Conservation (phyloP, 2,113 vertebrate species). For the Todiramphus chloris region DNA sequence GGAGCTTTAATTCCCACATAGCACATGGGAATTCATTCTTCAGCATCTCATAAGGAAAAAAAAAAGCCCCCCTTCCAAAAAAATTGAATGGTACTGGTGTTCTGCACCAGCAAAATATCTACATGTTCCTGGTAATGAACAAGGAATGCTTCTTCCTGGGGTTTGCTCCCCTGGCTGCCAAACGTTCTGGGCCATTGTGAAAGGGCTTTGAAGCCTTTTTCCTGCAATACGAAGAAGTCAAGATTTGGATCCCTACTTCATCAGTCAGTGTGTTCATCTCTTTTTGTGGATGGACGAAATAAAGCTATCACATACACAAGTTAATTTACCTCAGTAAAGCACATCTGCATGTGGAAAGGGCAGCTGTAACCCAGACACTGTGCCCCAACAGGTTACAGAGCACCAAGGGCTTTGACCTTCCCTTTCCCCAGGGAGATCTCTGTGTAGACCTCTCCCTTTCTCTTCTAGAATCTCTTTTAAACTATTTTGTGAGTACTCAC, state of each 20-base stretch:
- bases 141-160: background rate
- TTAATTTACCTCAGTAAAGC: background rate
- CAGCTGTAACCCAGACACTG: background rate
- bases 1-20: constrained; percentile 18
- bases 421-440: background rate
- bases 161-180: background rate
- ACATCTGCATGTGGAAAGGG: background rate
- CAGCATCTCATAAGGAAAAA: background rate
- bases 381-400: background rate
- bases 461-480: background rate
- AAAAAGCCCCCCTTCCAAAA: background rate
- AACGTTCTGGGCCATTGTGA: background rate
- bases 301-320: background rate
- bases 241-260: background rate
- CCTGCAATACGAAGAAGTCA: background rate
- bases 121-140: too few relatives aligned
- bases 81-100: background rate
- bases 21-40: constrained; percentile 38
- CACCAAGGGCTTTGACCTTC: fast-evolving
- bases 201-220: background rate
- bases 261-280: background rate
- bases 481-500: background rate
- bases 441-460: background rate
- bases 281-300: background rate
- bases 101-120: background rate